phyloP scores from a whole-genome alignment of 2,888 invertebrate genomes.

The Metallyticus violacea region DNA sequence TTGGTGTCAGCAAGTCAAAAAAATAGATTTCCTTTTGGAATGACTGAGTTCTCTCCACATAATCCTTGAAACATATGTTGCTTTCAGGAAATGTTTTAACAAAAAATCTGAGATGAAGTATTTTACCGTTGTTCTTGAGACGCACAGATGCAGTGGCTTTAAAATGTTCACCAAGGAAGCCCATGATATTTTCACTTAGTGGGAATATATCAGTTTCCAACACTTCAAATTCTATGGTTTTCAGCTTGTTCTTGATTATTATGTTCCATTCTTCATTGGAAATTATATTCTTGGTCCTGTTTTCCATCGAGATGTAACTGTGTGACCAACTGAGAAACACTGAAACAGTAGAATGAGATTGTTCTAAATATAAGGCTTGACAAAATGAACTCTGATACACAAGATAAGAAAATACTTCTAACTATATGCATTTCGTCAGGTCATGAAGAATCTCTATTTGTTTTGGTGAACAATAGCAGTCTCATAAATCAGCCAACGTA shows the following conservation, averaged over 20 bases:
- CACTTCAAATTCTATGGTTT: background rate
- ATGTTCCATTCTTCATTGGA: background rate
- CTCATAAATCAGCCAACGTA: background rate
- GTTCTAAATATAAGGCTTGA: background rate
- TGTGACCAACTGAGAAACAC: background rate
- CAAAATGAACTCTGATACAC: background rate
- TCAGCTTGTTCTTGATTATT: background rate
- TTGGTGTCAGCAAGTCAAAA: background rate
- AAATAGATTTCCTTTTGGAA: background rate
- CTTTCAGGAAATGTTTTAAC: background rate
- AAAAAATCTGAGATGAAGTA: background rate
- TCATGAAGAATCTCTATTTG: background rate
- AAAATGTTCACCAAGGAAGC: background rate
- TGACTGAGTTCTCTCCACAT: background rate
- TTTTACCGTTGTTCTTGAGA: background rate
- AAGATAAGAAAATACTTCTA: background rate
- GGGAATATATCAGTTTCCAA: background rate
- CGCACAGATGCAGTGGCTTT: background rate
- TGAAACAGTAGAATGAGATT: background rate
- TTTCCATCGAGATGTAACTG: background rate
- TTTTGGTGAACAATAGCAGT: background rate
- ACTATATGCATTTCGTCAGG: background rate
- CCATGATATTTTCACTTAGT: background rate
- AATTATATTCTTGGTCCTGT: background rate
- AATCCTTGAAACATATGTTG: background rate